Evolutionary conservation across 2,888 invertebrate genomes (phyloP).

Genomic region (Blastobasis lacticolella): DNA sequence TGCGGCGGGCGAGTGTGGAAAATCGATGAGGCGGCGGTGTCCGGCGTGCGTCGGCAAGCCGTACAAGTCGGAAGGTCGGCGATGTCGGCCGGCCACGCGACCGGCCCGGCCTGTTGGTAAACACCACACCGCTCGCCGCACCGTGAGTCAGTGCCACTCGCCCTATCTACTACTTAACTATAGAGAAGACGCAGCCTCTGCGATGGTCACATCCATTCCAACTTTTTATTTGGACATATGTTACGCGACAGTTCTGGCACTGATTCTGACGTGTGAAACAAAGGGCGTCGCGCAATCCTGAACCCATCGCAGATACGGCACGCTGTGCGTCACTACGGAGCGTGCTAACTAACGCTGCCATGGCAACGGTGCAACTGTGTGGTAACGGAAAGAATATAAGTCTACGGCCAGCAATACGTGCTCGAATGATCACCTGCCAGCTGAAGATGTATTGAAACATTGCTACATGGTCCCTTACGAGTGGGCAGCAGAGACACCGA

Average conservation of each 20-base stretch:
- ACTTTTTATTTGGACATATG: no score
- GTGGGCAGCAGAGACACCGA: slow-evolving; percentile 26
- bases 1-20: slow-evolving; percentile 41
- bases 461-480: slow-evolving; percentile 49
- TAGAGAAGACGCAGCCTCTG: no score
- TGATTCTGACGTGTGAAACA: no score
- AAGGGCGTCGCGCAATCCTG: no score
- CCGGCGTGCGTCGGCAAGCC: slow-evolving; percentile 43
- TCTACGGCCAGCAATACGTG: slow-evolving; percentile 1
- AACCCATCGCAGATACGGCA: no score
- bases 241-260: no score
- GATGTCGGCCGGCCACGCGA: not conserved
- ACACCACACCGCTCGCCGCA: slow-evolving; percentile 45
- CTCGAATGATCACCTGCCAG: slow-evolving; percentile 60
- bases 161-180: no score
- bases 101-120: slow-evolving; percentile 35
- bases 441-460: slow-evolving; percentile 66
- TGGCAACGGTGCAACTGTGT: slow-evolving; percentile 7
- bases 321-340: not conserved
- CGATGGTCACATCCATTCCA: no score
- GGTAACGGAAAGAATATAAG: slow-evolving; percentile 3
- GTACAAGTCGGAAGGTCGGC: slow-evolving; percentile 22
- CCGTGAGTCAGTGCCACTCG: slow-evolving; percentile 21
- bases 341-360: slow-evolving; percentile 8
- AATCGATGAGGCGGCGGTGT: slow-evolving; percentile 54